These are phyloP conservation scores for Notolepis coatsorum DNA, from an alignment of 2,797 vertebrate species.

Conservation along the genomic window DNA sequence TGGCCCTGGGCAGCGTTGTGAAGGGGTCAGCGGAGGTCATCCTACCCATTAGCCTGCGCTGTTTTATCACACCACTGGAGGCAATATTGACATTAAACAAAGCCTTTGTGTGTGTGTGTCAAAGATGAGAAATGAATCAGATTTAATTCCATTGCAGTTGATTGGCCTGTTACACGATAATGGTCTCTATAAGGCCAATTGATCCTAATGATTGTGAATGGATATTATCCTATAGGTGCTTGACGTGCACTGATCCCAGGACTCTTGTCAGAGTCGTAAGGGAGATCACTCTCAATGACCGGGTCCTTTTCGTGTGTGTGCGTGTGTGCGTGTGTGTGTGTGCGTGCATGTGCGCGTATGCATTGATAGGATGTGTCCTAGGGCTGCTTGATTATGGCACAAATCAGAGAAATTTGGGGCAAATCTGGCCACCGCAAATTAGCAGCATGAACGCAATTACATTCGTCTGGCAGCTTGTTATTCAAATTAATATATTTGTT, in stretches of 20 bases:
- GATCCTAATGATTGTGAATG: conserved; percentile 36
- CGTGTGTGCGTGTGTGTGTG: background rate
- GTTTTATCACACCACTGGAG: conserved; percentile 11
- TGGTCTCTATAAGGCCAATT: conserved; percentile 13
- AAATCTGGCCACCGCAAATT: too few species aligned
- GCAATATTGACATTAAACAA: conserved; percentile 4
- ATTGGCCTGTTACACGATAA: conserved; percentile 15
- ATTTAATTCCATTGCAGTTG: background rate
- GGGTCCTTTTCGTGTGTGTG: background rate
- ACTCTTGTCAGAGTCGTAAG: background rate
- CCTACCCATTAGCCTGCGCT: conserved; percentile 2
- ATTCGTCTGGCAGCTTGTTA: too few species aligned
- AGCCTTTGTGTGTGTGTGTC: background rate
- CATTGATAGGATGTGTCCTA: too few species aligned
- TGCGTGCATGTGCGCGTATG: background rate
- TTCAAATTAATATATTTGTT: too few species aligned
- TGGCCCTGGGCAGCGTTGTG: too few species aligned
- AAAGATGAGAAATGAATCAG: conserved; percentile 7
- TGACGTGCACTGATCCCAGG: background rate
- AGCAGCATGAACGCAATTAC: too few species aligned
- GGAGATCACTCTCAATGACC: background rate
- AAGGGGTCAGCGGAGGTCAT: conserved; percentile 11
- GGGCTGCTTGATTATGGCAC: background rate
- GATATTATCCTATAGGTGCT: conserved; percentile 33
- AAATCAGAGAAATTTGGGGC: background rate